Evolutionary conservation across 2,888 invertebrate genomes (phyloP), one percentile per base, ranked within the genome.

Genomic region (Agrilus biguttatus): DNA sequence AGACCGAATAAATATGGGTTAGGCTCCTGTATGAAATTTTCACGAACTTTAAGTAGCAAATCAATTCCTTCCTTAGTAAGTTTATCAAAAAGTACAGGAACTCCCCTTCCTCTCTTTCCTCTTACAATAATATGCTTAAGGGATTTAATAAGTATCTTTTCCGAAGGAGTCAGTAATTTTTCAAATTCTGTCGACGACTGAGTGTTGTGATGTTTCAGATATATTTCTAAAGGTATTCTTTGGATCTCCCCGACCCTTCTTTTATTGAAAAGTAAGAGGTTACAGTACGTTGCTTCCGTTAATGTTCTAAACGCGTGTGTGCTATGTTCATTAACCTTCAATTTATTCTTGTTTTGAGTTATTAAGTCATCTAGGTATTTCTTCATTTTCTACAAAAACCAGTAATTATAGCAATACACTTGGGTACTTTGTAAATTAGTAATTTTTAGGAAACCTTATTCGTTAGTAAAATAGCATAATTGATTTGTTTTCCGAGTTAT

Each of bases 61-160:
- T 39, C 43, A n/a, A 43, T 43, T 5, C 40, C 39, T 39, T 42
- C 38, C 28, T 38, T n/a, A 14, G 40, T 42, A 8, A 8, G 33
- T 23, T 37, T 44, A 17, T 48, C 46, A 37, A 46, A 44, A 17
- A 48, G 35, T 13, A 48, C 46, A 19, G 47, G 42, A 19, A 23
- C 23, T 8, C 23, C 23, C 6, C 23, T 6, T 8, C 23, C 23
- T 23, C 23, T 23, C 8, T 23, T 23, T 6, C 23, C 23, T 23
- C 8, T 23, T 8, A 23, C 8, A 8, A 23, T 8, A 8, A 23
- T 23, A 2, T 8, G 23, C 8, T 23, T 23, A 8, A 23, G 23
- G 23, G 23, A 23, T 7, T 7, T 23, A 2, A 23, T 23, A 8
- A 23, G 8, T 8, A 23, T 23, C 8, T 23, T 23, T 8, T 23